A percentile compares a stretch with the other conserved stretches of the same genome.
These are phyloP conservation scores for Brachionus angularis DNA, from an alignment of 1,140 invertebrate genomes.

Conservation along the genomic window DNA sequence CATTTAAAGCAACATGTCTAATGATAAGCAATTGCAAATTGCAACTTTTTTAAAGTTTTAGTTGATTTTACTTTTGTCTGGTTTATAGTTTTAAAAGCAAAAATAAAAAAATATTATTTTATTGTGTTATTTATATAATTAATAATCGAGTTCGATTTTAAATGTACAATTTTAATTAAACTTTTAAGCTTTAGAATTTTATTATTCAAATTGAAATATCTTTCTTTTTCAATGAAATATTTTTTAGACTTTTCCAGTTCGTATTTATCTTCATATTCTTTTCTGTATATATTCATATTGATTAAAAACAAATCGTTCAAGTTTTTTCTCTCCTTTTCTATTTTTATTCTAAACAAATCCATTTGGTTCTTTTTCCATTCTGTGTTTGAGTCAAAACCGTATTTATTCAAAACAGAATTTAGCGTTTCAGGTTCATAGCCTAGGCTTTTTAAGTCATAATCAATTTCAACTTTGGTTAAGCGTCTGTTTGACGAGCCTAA, in stretches of 20 bases:
- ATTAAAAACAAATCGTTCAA: slow-evolving; percentile 19
- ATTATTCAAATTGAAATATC: slow-evolving; percentile 19
- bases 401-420: not conserved
- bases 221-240: slow-evolving; percentile 20
- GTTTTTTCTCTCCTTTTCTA: slow-evolving; percentile 19
- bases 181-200: slow-evolving; percentile 1
- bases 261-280: slow-evolving; percentile 2
- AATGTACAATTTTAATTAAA: not conserved
- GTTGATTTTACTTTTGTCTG: no score
- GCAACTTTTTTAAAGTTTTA: no score
- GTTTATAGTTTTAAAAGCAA: no score
- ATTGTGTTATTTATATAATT: not conserved
- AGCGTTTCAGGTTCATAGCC: not conserved
- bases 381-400: not conserved
- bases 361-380: slow-evolving; percentile 37
- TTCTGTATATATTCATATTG: not conserved
- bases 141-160: not conserved
- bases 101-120: no score
- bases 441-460: slow-evolving; percentile 1
- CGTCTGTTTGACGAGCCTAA: not conserved
- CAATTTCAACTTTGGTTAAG: slow-evolving; percentile 13
- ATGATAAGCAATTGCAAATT: no score
- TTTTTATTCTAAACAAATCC: slow-evolving; percentile 14
- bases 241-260: slow-evolving; percentile 30
- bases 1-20: no score